Base-by-base conservation (phyloP, 2,113 vertebrate genomes). In the Spilogale gracilis region DNA sequence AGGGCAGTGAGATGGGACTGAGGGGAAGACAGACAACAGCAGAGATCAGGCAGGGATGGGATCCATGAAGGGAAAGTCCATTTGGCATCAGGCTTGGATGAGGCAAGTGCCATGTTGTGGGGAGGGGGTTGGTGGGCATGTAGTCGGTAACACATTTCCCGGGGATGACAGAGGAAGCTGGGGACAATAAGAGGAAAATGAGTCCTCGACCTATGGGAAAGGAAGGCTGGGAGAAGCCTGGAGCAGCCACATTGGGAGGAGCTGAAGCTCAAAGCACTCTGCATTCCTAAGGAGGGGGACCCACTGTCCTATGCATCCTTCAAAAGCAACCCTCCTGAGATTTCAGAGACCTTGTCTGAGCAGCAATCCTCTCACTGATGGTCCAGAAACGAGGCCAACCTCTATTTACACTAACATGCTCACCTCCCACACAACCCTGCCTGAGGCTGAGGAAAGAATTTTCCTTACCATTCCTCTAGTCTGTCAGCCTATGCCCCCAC, bases 121-220 rank as follows among this genome's bases (percentile, higher is more conserved):
- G 10, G 3, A 3, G 60, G 38, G 3, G 7, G 1, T 3, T 2
- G 10, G 14, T 10, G 32, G 6, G 0, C 4, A 32, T 20, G 2
- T 6, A 1, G 82, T 43, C 25, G 21, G n/a, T 7, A 54, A 60
- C 4, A 6, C 10, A 43, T 61, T 38, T 5, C 4, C 12, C 11
- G n/a, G 73, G 82, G 27, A 21, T 12, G 50, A 25, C 4, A 50
- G 54, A 38, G 52, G 54, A 79, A 18, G 21, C 63, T 58, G 21
- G 6, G 18, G 56, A 83, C 13, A 8, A 21, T 12, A 12, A 65
- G 3, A 65, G 50, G 56, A 95, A 92, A 27, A 50, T 30, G 32
- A 52, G 73, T 83, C 90, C 52, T 38, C 63, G 16, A 82, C 4
- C 43, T 6, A 50, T 0, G 13, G 69, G 52, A 71, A 73, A 87